Conservation (phyloP, 2,113 vertebrate species). For the Calcarius ornatus region DNA sequence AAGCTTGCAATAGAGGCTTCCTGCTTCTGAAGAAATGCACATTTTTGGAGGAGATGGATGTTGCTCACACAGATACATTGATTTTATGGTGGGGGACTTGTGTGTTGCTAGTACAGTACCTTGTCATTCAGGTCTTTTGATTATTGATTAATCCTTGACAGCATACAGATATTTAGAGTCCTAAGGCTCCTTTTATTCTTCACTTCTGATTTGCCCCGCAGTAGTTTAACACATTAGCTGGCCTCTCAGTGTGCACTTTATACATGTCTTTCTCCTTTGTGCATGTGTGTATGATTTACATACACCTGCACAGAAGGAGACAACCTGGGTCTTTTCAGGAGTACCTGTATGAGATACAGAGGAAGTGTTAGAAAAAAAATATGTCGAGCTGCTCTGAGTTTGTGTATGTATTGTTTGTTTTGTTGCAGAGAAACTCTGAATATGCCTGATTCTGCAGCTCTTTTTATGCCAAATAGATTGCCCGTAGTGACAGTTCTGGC, state of each 20-base stretch:
- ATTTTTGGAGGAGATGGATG: neutral
- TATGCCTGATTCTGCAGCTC: neutral
- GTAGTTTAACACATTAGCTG: neutral
- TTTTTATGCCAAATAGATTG: neutral
- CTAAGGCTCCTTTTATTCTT: neutral
- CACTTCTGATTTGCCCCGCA: neutral
- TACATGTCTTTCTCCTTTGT: neutral
- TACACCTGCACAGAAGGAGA: neutral
- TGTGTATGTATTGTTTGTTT: neutral
- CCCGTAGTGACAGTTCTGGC: neutral
- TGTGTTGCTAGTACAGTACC: neutral
- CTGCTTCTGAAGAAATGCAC: neutral
- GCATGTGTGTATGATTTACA: neutral
- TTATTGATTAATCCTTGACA: slow-evolving; percentile 26
- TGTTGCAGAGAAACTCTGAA: neutral
- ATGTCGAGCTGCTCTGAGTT: neutral
- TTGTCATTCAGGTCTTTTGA: neutral
- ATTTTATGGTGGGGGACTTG: slow-evolving; percentile 8
- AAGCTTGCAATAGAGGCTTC: neutral
- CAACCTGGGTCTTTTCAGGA: neutral
- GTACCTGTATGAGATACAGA: neutral
- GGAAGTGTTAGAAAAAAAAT: neutral
- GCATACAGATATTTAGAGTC: neutral
- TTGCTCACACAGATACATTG: neutral
- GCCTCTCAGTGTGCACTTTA: neutral